These are phyloP conservation scores for Euura lappo DNA, from an alignment of 1,140 invertebrate genomes.

Conservation along the genomic window DNA sequence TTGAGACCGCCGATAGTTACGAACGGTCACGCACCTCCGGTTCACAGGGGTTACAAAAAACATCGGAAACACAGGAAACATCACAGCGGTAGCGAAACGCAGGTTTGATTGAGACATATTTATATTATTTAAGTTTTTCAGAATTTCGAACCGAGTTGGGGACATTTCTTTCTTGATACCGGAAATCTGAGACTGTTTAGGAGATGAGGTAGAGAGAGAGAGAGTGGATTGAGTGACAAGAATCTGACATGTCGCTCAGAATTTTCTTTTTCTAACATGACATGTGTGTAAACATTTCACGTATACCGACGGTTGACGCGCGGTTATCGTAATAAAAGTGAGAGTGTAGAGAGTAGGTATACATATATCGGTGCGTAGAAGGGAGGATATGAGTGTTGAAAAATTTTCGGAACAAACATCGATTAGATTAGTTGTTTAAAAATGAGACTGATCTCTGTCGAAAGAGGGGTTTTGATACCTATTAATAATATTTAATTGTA, in stretches of 20 bases:
- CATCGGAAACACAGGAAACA: constrained; percentile 50
- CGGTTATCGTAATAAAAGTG: not conserved
- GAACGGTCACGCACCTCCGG: constrained; percentile 31
- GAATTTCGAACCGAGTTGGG: not conserved
- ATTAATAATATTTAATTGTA: not conserved
- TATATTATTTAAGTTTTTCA: too few species aligned
- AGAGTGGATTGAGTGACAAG: not conserved
- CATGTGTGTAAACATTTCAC: not conserved
- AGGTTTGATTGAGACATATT: constrained; percentile 33
- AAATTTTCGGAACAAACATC: not conserved
- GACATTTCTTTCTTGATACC: not conserved
- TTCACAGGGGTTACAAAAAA: constrained; percentile 46
- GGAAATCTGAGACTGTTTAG: not conserved
- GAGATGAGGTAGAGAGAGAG: too few species aligned
- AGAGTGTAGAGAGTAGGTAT: not conserved
- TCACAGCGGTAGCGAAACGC: constrained; percentile 52
- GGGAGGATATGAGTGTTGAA: not conserved
- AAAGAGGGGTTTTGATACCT: too few species aligned
- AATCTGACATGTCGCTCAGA: not conserved
- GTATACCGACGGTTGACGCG: not conserved
- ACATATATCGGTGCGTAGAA: not conserved
- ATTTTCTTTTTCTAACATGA: not conserved
- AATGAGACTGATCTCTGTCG: too few species aligned
- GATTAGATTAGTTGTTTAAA: not conserved
- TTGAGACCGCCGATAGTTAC: constrained; percentile 37